Percentiles rank a stretch among this genome's conserved stretches.
Evolutionary conservation across 1,140 invertebrate genomes (phyloP).

Genomic region (Drosophila insularis): DNA sequence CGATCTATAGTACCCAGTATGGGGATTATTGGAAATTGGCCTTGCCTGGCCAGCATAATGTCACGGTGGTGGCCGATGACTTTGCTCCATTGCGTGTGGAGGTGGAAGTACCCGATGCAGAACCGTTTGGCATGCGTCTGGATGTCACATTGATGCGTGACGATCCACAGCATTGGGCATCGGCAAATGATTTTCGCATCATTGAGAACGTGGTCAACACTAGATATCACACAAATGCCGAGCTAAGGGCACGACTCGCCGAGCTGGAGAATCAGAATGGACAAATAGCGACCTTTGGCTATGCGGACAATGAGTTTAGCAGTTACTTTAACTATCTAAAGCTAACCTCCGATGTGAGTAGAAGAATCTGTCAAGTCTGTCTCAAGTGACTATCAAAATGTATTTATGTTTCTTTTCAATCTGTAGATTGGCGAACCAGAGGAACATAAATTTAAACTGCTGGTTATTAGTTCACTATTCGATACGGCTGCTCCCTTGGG

Average conservation of each 20-base stretch:
- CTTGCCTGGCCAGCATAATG: constrained; percentile 92
- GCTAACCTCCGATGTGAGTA: constrained; percentile 75
- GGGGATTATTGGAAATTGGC: constrained; percentile 98
- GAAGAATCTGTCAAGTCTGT: neutral
- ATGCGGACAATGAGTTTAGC: constrained; percentile 77
- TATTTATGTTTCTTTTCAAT: constrained; percentile 3
- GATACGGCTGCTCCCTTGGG: constrained; percentile 90
- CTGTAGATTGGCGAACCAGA: constrained; percentile 87
- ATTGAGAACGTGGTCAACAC: constrained; percentile 85
- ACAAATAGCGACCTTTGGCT: constrained; percentile 74
- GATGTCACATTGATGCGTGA: constrained; percentile 92
- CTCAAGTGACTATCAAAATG: too few relatives aligned
- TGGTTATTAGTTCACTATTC: constrained; percentile 92
- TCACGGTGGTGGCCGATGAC: constrained; percentile 88
- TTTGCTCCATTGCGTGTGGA: constrained; percentile 85
- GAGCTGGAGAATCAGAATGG: constrained; percentile 84
- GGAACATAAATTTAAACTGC: constrained; percentile 91
- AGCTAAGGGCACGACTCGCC: constrained; percentile 86
- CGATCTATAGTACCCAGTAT: constrained; percentile 86
- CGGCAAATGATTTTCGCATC: constrained; percentile 88
- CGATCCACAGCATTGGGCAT: constrained; percentile 90
- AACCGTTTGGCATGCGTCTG: constrained; percentile 85
- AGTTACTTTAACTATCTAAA: constrained; percentile 75
- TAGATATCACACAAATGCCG: constrained; percentile 86
- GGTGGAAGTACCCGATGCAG: constrained; percentile 85